Evolutionary conservation across 2,888 invertebrate genomes (phyloP), one percentile per base, ranked within the genome.

Genomic region (Ferrisia virgata): DNA sequence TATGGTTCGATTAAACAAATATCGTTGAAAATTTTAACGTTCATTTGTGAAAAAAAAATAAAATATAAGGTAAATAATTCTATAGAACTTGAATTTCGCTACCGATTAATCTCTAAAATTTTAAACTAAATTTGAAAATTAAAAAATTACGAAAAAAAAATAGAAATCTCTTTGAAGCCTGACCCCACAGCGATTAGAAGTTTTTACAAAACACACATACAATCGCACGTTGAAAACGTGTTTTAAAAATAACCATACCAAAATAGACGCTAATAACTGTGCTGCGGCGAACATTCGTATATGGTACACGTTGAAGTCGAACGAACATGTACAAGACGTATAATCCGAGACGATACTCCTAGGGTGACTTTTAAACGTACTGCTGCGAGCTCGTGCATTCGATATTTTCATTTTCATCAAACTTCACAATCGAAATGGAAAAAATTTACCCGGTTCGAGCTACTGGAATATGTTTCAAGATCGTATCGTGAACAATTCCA

Each of bases 191-290:
- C 13, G 15, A 64, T 64, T 6, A 53, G 22, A n/a, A 53, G 53
- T 5, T 64, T 64, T 64, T 28, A 31, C 28, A 28, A 64, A 64
- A 28, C 64, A 64, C 64, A 15, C 58, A 25, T n/a, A 53, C 22
- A 53, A 53, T 53, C 53, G 4, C 22, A 53, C 36, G 33, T 78
- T 25, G 25, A 43, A 79, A 43, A 80, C 15, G 80, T 31, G 80
- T 33, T 80, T 80, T 80, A 80, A 80, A 80, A 80, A 80, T 80
- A 80, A 80, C 80, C 47, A 80, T 80, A 80, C 80, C 33, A 80
- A 80, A 80, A 80, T 80, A 80, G 80, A 80, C 80, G 80, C 53
- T 47, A 80, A 80, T 80, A 80, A 80, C 53, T 31, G 80, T 43
- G 47, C 53, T 53, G 28, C 39, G 36, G 39, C 33, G 47, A 79